Percentiles rank a stretch among this genome's conserved stretches.
Evolutionary conservation across 2,888 invertebrate genomes (phyloP).

Genomic region (Arge pagana): DNA sequence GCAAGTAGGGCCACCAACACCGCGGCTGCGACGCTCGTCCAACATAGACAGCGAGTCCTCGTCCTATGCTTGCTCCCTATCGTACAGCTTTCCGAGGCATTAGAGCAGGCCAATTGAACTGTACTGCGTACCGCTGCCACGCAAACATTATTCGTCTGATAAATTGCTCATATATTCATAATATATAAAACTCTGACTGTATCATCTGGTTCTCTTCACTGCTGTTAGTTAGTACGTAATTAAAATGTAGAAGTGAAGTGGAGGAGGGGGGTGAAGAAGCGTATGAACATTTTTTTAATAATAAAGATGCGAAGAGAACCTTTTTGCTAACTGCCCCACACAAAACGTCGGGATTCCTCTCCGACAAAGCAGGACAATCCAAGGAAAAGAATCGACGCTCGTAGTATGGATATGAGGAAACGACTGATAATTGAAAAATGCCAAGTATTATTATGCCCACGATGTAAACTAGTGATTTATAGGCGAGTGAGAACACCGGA

Average conservation of each 20-base stretch:
- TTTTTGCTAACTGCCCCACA: slow-evolving; percentile 10
- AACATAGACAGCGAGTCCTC: slow-evolving; percentile 45
- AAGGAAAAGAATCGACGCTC: slow-evolving; percentile 7
- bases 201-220: slow-evolving; percentile 7
- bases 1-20: slow-evolving; percentile 52
- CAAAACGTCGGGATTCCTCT: slow-evolving; percentile 3
- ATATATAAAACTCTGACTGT: slow-evolving; percentile 15
- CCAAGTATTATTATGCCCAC: too few relatives aligned
- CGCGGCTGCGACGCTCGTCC: slow-evolving; percentile 50
- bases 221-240: slow-evolving; percentile 10
- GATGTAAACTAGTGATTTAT: too few relatives aligned
- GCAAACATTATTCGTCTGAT: slow-evolving; percentile 44
- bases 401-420: slow-evolving; percentile 14
- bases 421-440: slow-evolving; percentile 7
- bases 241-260: background rate
- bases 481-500: too few relatives aligned
- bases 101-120: slow-evolving; percentile 46
- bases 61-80: slow-evolving; percentile 47
- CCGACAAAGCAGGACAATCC: background rate
- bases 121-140: slow-evolving; percentile 46
- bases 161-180: slow-evolving; percentile 5
- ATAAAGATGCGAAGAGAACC: slow-evolving; percentile 8
- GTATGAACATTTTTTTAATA: slow-evolving; percentile 11
- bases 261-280: too few relatives aligned
- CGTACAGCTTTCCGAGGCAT: slow-evolving; percentile 43